Evolutionary conservation across 2,797 vertebrate genomes (phyloP), one percentile per base, ranked within the genome.

Genomic region (Pangasius djambal): DNA sequence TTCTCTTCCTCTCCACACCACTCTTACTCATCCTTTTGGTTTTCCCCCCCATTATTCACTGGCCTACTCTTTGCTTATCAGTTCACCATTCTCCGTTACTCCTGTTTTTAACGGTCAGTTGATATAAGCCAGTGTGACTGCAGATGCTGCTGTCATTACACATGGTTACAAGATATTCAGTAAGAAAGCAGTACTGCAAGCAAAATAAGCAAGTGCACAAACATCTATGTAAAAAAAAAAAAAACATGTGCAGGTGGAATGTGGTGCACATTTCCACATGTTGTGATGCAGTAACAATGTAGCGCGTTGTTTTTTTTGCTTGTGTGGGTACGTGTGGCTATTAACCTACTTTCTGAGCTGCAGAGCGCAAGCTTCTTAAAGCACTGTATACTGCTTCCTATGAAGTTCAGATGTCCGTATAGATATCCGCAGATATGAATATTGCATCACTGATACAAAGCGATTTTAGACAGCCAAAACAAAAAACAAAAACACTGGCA

Each of bases 331-430:
- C 94, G 93, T 92, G 86, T 91, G 92, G 93, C 95, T 94, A 95
- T 96, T 96, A 96, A 96, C 95, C 96, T 95, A 96, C 93, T 96
- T 96, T 94, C 87, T 89, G 92, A 92, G 91, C 89, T 40, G 91
- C 88, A 90, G 75, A 91, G 91, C 75, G 88, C 87, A 79, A 92
- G 90, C 91, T 92, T 94, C 93, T 95, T 93, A 93, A 93, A 92
- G 89, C 92, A 89, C 91, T 90, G 90, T 79, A 84, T 63, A 84
- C 75, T 82, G 65, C 88, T 84, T 90, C 85, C 77, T 28, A 52
- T 85, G 79, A 87, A 88, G 87, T 88, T 87, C 50, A 87, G 8
- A 16, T 59, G 34, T 18, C 3, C 63, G 20, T 75, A 18, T 65
- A 34, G n/a, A 57, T 37, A 37, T 37, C 37, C 37, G 37, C n/a